phyloP scores from a whole-genome alignment of 2,797 vertebrate genomes.

The Astyanax mexicanus region DNA sequence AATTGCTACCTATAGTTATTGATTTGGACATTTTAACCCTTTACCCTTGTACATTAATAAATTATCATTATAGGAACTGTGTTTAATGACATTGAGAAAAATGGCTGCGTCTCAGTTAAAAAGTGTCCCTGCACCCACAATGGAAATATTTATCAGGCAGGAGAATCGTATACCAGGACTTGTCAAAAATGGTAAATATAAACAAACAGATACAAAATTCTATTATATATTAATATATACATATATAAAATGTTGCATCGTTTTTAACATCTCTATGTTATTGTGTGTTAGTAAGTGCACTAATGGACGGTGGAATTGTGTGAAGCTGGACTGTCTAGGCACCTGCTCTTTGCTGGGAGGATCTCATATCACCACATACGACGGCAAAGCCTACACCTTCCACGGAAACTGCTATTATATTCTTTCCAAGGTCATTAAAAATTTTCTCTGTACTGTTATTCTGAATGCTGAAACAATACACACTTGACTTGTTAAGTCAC shows the following conservation, averaged over 20 bases:
- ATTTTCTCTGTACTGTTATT: too few relatives aligned
- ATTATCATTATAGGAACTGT: too few relatives aligned
- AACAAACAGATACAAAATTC: background rate
- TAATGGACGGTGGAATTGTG: conserved; percentile 80
- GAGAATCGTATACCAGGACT: conserved; percentile 71
- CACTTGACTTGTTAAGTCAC: too few relatives aligned
- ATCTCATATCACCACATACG: conserved; percentile 85
- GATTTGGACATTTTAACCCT: too few relatives aligned
- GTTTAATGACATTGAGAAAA: conserved; percentile 80
- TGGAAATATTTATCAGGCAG: conserved; percentile 74
- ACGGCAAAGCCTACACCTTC: conserved; percentile 83
- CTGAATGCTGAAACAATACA: too few relatives aligned
- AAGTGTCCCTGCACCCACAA: conserved; percentile 84
- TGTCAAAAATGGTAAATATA: conserved; percentile 80
- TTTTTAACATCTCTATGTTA: too few relatives aligned
- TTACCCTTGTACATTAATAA: too few relatives aligned
- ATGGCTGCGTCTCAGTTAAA: conserved; percentile 76
- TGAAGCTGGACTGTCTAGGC: conserved; percentile 74
- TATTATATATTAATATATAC: too few relatives aligned
- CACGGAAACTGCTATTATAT: conserved; percentile 87
- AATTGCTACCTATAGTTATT: too few relatives aligned
- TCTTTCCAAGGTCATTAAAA: conserved; percentile 82
- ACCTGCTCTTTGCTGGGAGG: conserved; percentile 84
- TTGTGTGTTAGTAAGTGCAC: conserved; percentile 75
- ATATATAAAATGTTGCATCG: too few relatives aligned